Percentiles rank a stretch among this genome's conserved stretches.
Evolutionary conservation across 2,797 vertebrate species (phyloP).

Genomic region (Cygnus olor): DNA sequence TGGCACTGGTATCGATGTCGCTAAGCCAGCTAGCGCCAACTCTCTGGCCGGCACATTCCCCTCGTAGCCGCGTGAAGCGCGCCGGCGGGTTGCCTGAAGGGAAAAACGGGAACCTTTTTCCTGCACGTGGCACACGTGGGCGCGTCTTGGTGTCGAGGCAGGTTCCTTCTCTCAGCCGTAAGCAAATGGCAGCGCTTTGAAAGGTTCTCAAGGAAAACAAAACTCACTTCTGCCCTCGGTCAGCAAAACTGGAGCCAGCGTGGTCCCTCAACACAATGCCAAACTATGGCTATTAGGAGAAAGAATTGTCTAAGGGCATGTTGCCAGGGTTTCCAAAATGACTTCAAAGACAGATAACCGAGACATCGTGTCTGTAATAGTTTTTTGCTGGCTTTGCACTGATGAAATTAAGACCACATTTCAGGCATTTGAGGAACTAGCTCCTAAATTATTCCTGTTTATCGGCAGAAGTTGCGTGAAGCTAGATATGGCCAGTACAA

Average conservation of each 20-base stretch:
- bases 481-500: slow-evolving; percentile 1
- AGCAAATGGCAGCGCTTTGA: not conserved
- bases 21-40: slow-evolving; percentile 10
- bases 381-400: slow-evolving; percentile 19
- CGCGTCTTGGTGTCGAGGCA: accelerated
- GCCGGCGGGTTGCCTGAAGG: not conserved
- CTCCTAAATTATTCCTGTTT: slow-evolving; percentile 42
- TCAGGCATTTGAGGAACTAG: slow-evolving; percentile 50
- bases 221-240: not conserved
- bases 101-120: not conserved
- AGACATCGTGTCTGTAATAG: not conserved
- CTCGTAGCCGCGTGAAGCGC: not conserved
- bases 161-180: not conserved
- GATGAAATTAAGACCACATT: slow-evolving; percentile 7
- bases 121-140: accelerated
- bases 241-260: not conserved
- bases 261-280: slow-evolving; percentile 15
- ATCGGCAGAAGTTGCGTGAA: slow-evolving; percentile 13
- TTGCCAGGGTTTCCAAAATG: not conserved
- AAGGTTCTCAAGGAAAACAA: not conserved
- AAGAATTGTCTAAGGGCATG: not conserved
- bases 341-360: slow-evolving; percentile 24
- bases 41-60: not conserved
- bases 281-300: slow-evolving; percentile 14
- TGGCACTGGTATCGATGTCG: slow-evolving; percentile 69